Evolutionary conservation across 2,888 invertebrate species (phyloP), one percentile per base, ranked within the genome.

Genomic region (Himalopsyche tibetana): DNA sequence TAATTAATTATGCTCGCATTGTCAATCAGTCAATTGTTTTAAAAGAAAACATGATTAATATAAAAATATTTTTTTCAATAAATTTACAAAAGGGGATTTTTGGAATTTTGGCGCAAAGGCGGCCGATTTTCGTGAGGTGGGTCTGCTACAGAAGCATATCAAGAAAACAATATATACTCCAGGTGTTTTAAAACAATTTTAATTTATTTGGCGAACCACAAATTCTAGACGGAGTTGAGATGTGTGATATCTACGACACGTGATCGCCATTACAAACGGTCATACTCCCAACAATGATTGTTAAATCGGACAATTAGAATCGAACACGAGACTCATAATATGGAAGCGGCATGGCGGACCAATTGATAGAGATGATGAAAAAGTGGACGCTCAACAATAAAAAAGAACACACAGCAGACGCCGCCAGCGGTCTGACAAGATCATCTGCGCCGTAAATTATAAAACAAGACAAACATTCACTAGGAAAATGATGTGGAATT

Each of bases 381-480:
- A 63, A 28, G 63, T 28, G 63, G 63, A 63, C 63, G 63, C 63
- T 15, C 19, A 63, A 63, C 19, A 63, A 63, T 63, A 63, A 19
- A 63, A 63, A 8, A 63, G 19, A 63, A 9, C 19, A 56, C 56
- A 19, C 19, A 63, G 28, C 63, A 63, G 28, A 63, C 63, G 28
- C 19, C n/a, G 19, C 19, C 63, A 8, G 63, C 63, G 63, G 63
- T 63, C 28, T 63, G 63, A 63, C 63, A 63, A 63, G 56, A 63
- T 63, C 63, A 63, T 63, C 63, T 63, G 63, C 63, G 63, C 19
- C 63, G 63, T 63, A 63, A 63, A 63, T 63, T 19, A 63, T 63
- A 63, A 56, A 63, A 63, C 28, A 63, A 63, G 19, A 28, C 9
- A 63, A 63, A 19, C 19, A 63, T 19, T 63, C 51, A 6, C 51